Percentiles rank a stretch among this genome's conserved stretches.
phyloP scores from a whole-genome alignment of 1,140 invertebrate species.

The Aphis gossypii region DNA sequence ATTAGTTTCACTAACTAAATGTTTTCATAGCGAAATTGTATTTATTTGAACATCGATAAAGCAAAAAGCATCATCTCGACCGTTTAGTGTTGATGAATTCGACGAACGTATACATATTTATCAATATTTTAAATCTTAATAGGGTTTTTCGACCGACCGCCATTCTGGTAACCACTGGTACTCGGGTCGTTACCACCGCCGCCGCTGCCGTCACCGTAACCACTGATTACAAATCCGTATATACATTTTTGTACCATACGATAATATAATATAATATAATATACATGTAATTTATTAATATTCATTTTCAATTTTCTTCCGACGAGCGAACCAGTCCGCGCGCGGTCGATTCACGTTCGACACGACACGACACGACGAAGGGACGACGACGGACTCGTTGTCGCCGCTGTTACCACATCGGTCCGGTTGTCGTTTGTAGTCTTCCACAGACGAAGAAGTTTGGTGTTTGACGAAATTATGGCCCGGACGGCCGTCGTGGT shows the following conservation, averaged over 20 bases:
- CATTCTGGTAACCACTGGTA: background rate
- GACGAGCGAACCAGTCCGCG: background rate
- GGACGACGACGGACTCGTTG: background rate
- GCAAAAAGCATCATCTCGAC: background rate
- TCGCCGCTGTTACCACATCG: background rate
- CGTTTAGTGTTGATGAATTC: background rate
- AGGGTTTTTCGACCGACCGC: background rate
- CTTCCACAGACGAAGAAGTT: background rate
- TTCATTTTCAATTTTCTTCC: background rate
- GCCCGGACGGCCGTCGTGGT: background rate
- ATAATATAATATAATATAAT: background rate
- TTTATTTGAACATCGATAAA: background rate
- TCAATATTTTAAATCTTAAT: background rate
- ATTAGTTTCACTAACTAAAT: background rate
- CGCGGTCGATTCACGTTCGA: background rate
- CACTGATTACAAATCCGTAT: background rate
- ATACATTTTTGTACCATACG: background rate
- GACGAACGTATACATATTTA: background rate
- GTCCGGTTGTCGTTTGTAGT: background rate
- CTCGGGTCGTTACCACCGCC: background rate
- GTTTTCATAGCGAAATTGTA: background rate
- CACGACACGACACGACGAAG: background rate
- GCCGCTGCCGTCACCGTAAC: no score
- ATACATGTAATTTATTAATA: no score
- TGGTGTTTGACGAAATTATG: background rate